phyloP scores from a whole-genome alignment of 2,888 invertebrate genomes.

The Trachelus stipa region DNA sequence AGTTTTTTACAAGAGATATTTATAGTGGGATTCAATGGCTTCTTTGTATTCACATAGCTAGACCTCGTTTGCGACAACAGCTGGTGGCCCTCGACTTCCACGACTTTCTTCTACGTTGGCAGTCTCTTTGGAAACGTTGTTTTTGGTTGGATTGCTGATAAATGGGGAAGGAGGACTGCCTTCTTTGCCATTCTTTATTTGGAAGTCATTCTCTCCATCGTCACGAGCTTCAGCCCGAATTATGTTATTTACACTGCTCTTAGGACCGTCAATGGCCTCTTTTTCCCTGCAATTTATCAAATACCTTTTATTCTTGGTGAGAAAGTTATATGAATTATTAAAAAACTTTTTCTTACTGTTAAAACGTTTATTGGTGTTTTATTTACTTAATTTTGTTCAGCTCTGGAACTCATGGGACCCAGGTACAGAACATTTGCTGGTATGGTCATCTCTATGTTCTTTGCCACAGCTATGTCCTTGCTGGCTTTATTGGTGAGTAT shows the following conservation, averaged over 20 bases:
- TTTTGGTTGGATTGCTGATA: conserved; percentile 78
- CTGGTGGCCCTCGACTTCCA: conserved; percentile 74
- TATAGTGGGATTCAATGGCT: conserved; percentile 52
- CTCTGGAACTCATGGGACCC: conserved; percentile 76
- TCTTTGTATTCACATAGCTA: conserved; percentile 69
- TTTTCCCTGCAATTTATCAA: conserved; percentile 77
- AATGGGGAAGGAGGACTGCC: conserved; percentile 74
- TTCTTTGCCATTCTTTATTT: conserved; percentile 74
- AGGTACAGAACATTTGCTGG: conserved; percentile 74
- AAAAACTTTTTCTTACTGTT: neutral
- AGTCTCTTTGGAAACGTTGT: conserved; percentile 76
- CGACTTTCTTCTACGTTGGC: conserved; percentile 77
- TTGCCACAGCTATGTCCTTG: conserved; percentile 75
- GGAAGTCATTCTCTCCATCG: conserved; percentile 73
- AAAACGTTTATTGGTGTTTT: neutral
- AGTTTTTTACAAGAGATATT: neutral
- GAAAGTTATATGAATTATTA: conserved; percentile 23
- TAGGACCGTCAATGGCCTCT: conserved; percentile 73
- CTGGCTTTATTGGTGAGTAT: conserved; percentile 70
- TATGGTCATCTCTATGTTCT: conserved; percentile 75
- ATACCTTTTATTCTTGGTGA: conserved; percentile 75
- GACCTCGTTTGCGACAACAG: conserved; percentile 74
- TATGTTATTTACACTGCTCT: conserved; percentile 73
- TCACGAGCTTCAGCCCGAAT: conserved; percentile 72
- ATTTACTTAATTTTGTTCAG: conserved; percentile 40